Conservation (phyloP, 2,113 vertebrate species). For the Neofelis nebulosa region DNA sequence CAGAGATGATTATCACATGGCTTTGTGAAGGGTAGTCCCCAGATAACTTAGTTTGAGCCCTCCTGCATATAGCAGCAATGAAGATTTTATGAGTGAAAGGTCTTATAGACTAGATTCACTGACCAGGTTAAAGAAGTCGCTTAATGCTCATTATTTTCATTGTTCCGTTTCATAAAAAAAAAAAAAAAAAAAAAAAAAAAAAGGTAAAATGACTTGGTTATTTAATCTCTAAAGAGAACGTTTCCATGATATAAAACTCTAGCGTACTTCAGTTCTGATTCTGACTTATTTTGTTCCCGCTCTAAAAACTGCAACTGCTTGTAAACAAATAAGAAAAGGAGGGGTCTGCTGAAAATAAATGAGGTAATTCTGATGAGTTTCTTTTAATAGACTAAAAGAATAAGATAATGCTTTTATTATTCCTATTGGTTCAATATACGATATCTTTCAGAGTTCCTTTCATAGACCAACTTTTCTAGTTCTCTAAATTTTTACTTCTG, state of each 20-base stretch:
- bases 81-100: neutral
- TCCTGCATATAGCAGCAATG: neutral
- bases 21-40: neutral
- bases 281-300: neutral
- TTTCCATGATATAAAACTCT: neutral
- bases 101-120: neutral
- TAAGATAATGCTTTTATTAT: neutral
- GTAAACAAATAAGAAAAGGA: neutral
- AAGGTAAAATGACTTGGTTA: neutral
- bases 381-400: neutral
- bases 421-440: neutral
- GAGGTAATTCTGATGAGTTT: neutral
- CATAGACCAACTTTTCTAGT: neutral
- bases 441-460: neutral
- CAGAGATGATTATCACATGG: neutral
- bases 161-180: neutral
- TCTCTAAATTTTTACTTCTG: neutral
- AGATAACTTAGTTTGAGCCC: neutral
- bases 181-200: neutral
- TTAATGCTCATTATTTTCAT: neutral
- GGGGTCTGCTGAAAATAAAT: neutral
- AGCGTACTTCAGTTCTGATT: neutral
- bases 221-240: neutral
- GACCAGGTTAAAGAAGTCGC: neutral
- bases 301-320: neutral